Percentiles rank a stretch among this genome's conserved stretches.
phyloP scores from a whole-genome alignment of 2,888 invertebrate species.

The Orthonevra nobilis region DNA sequence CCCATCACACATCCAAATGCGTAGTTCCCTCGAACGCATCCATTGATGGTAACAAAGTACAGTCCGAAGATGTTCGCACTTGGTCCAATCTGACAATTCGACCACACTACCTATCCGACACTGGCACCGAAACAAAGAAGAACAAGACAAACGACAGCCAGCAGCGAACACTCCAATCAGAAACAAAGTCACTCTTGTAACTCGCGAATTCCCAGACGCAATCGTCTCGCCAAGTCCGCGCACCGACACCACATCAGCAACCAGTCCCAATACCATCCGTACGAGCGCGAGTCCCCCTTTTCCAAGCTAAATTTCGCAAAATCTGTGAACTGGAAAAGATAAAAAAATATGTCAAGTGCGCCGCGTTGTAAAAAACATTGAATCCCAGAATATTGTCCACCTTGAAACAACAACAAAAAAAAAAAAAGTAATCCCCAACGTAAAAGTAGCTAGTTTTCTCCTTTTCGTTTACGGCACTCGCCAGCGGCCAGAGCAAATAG shows the following conservation, averaged over 20 bases:
- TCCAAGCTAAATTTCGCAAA: not conserved
- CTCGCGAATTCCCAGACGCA: slow-evolving; percentile 45
- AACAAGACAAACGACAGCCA: slow-evolving; percentile 25
- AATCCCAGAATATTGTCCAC: slow-evolving; percentile 46
- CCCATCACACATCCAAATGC: too few species aligned
- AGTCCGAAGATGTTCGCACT: slow-evolving; percentile 1
- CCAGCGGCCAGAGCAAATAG: slow-evolving; percentile 38
- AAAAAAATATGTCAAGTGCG: slow-evolving; percentile 47
- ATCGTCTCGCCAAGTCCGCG: slow-evolving; percentile 36
- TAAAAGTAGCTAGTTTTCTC: slow-evolving; percentile 35
- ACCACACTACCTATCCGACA: slow-evolving; percentile 14
- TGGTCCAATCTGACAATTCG: slow-evolving; percentile 18
- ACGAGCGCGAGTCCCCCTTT: not conserved
- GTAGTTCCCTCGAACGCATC: slow-evolving; percentile 22
- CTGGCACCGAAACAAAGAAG: slow-evolving; percentile 27
- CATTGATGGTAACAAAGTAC: slow-evolving; percentile 34
- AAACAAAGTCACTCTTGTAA: slow-evolving; percentile 45
- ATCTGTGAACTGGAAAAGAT: not conserved
- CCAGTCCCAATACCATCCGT: slow-evolving; percentile 4
- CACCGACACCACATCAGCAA: slow-evolving; percentile 24
- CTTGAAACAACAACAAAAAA: slow-evolving; percentile 52
- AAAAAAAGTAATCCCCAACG: slow-evolving; percentile 24
- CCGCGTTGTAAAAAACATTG: slow-evolving; percentile 36
- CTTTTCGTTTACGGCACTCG: slow-evolving; percentile 10
- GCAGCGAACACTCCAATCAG: slow-evolving; percentile 50